Base-by-base conservation (phyloP, 2,797 vertebrate species). In the Sebastes iracundus region DNA sequence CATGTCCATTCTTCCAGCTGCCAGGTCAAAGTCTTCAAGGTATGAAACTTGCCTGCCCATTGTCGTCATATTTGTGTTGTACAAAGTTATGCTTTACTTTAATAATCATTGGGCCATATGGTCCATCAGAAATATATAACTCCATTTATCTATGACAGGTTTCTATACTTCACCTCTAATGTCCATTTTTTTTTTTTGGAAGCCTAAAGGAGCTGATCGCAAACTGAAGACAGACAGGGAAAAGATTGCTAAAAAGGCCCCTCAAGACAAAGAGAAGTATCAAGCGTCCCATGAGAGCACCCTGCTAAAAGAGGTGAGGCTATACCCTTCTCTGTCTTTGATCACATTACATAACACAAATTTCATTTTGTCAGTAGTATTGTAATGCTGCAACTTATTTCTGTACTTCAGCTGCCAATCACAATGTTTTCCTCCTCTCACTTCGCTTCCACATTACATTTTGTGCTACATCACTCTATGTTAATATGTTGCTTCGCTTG, bases 11-110 rank as follows among this genome's bases (percentile, higher is more conserved):
- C 98, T 0, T 97, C 96, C 92, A 99, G 97, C 96, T 99, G 98
- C 93, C 98, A 99, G 94, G 96, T 99, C 96, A 99, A 99, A 95
- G 98, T 99, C 80, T 99, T 99, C 93, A 99, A 99, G 97, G 98
- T 99, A 94, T 13, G 70, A 55, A 4, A 3, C 14, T 20, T 28
- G 7, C n/a, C 59, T 27, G 65, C 6, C 10, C 18, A 7, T 8
- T n/a, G 22, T 27, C 30, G 10, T 13, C 28, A 9, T n/a, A 2
- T 33, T 25, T 2, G 52, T 58, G 22, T n/a, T 73, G 13, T 14
- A 1, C 18, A 13, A 56, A 42, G 35, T 33, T 53, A 20, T 33
- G 14, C 7, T 32, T 0, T 35, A 12, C 4, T 63, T 1, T 42
- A 25, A 28, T 46, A 60, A 13, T 9, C 22, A 63, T 9, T 53